phyloP scores from a whole-genome alignment of 2,888 invertebrate species.

The Oasisia sp. region DNA sequence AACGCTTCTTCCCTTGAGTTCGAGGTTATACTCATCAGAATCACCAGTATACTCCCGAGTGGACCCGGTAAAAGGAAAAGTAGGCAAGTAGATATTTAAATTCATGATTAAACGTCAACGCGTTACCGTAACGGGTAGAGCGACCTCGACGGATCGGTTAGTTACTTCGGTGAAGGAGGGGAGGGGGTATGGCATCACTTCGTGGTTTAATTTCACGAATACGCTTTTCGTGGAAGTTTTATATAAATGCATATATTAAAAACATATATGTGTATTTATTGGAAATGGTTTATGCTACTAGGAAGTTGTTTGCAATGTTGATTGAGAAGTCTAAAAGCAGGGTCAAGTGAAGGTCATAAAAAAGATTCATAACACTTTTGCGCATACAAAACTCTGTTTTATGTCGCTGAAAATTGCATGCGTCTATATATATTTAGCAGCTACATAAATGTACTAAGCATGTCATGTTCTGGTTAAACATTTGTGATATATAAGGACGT shows the following conservation, averaged over 20 bases:
- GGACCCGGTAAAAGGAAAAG: constrained; percentile 13
- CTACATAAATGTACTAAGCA: neutral
- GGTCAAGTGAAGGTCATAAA: constrained; percentile 5
- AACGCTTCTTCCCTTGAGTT: constrained; percentile 18
- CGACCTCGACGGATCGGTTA: neutral
- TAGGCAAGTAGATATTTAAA: neutral
- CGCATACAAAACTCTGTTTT: neutral
- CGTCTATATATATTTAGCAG: neutral
- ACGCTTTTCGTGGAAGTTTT: neutral
- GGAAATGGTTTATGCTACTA: neutral
- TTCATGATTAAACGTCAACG: neutral
- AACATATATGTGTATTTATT: neutral
- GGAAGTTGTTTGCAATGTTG: neutral
- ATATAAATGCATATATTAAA: neutral
- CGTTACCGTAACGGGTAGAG: neutral
- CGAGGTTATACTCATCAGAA: constrained; percentile 20
- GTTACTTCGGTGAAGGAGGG: neutral
- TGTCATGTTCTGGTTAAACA: neutral
- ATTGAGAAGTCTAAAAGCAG: neutral
- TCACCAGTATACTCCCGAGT: neutral
- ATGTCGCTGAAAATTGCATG: neutral
- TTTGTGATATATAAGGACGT: neutral
- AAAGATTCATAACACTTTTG: neutral
- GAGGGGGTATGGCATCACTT: neutral
- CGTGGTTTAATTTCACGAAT: neutral